Evolutionary conservation across 2,888 invertebrate genomes (phyloP), one percentile per base, ranked within the genome.

Genomic region (Cataglyphis rosenhaueri): DNA sequence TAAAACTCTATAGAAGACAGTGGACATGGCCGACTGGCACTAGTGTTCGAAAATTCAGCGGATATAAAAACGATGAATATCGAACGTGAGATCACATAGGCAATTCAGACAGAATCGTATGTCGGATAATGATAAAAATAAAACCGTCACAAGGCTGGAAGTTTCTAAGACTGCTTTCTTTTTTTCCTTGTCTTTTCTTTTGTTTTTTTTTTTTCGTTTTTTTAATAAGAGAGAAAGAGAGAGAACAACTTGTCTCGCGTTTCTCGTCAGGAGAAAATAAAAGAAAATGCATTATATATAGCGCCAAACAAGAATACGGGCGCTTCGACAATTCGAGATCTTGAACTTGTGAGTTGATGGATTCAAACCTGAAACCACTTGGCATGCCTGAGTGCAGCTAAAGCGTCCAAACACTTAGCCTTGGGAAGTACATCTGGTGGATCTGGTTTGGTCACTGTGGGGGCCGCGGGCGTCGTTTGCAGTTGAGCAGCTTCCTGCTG

Each of bases 381-480:
- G 96, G 99, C 98, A 97, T 99, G 99, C 96, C 99, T 98, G 96
- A 99, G 97, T 96, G 98, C 98, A 96, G 99, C 99, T 96, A 99
- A 97, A 96, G 99, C 99, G 97, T 99, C 98, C 96, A 99, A 98
- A 97, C 99, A 99, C 96, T 99, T 99, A 96, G 98, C 98, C 96
- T 98, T 98, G 97, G 99, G 98, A 96, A 99, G 97, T 95, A 98
- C 97, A 96, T 99, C 99, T 96, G 97, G 96, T 91, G 96, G 96
- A 94, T 96, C 96, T 95, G 96, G 96, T 95, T 97, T 96, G 95
- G 95, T 95, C 95, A 96, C 97, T 96, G 97, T 97, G 96, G 97
- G 97, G 96, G 96, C 96, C 96, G 95, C 96, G 95, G 95, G 95
- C 95, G 95, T 95, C 95, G 95, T 95, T 96, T 94, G 96, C 95